Percentiles rank a stretch among this genome's conserved stretches.
Evolutionary conservation across 2,888 invertebrate species (phyloP).

Genomic region (Nephrotoma flavescens): DNA sequence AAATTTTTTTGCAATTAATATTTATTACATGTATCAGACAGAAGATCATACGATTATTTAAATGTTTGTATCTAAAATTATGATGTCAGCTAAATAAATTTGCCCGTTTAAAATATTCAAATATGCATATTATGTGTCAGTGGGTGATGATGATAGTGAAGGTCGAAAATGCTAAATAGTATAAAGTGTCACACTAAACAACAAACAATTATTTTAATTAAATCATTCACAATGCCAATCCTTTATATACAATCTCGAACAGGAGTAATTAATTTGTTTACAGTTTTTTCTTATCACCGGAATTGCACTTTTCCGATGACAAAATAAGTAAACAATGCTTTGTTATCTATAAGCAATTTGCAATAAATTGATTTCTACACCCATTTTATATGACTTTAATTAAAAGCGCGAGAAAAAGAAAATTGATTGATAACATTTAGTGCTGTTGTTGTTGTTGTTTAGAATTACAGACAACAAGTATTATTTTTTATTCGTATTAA

Average conservation of each 20-base stretch:
- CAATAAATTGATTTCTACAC: neutral
- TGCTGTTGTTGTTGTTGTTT: neutral
- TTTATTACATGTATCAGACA: neutral
- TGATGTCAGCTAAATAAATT: neutral
- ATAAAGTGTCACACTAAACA: neutral
- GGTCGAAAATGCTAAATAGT: neutral
- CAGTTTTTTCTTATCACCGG: neutral
- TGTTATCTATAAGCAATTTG: neutral
- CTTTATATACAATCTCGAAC: neutral
- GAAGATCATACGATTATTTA: neutral
- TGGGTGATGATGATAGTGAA: neutral
- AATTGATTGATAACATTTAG: neutral
- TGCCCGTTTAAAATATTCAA: neutral
- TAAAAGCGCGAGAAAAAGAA: neutral
- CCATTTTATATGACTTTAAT: neutral
- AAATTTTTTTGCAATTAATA: neutral
- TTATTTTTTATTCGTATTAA: neutral
- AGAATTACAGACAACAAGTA: neutral
- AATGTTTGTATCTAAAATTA: neutral
- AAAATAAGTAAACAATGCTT: neutral
- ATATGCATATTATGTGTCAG: neutral
- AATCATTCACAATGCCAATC: neutral
- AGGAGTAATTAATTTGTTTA: neutral
- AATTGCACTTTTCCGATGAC: neutral
- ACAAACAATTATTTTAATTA: neutral